Evolutionary conservation across 2,797 vertebrate genomes (phyloP), one percentile per base, ranked within the genome.

Genomic region (Iguana delicatissima): DNA sequence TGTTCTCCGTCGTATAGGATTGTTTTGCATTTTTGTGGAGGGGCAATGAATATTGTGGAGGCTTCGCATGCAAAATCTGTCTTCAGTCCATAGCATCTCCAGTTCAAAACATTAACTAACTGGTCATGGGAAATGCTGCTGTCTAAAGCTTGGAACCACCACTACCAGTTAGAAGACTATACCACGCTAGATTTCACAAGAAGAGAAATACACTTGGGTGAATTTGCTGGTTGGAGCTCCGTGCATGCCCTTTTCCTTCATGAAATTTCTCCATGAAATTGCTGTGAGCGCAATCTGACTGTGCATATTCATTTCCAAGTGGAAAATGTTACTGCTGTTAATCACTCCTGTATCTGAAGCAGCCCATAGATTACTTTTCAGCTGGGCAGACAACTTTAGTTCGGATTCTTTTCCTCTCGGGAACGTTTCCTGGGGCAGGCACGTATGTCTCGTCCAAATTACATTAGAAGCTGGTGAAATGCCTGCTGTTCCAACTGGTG

Each of bases 331-430:
- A 64, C 42, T 38, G 6, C 50, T 72, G 5, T 81, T 81, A 26
- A 57, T 88, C 79, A 32, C 81, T 81, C 87, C n/a, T 69, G 6
- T n/a, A 79, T 79, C 76, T 79, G 85, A 79, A 79, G 38, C 57
- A 46, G 64, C 79, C n/a, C 22, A 69, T 81, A 42, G 46, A 69
- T 52, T 80, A 52, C 32, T 80, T 87, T 69, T 50, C 62, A n/a
- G 62, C 46, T 38, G 52, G 52, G 85, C 85, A 59, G 52, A 42
- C 22, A 38, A 42, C 72, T 76, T 84, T 22, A 50, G 83, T 22
- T 64, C 20, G 55, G 85, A 29, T 32, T 64, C 38, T 32, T 20
- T 55, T 72, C 50, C 64, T 57, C 46, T 38, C 46, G 22, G 67
- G 35, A 88, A 52, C 67, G 81, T 72, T 72, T 88, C 64, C 32